A percentile compares a stretch with the other conserved stretches of the same genome.
phyloP scores from a whole-genome alignment of 2,888 invertebrate genomes.

The Cheilosia pagana region DNA sequence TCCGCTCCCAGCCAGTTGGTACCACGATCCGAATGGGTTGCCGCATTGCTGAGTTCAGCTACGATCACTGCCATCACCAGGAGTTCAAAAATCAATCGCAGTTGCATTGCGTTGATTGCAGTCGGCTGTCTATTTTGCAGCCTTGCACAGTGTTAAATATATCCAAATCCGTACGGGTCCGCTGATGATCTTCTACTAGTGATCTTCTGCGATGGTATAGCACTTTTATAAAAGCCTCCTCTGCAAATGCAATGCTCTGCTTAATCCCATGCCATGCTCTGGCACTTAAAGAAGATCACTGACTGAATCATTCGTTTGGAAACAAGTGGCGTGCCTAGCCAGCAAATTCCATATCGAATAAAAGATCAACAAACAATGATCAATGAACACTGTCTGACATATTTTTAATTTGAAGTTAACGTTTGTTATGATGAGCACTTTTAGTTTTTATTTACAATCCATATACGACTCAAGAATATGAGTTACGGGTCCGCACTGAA shows the following conservation, averaged over 20 bases:
- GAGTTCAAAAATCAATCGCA: conserved; percentile 70
- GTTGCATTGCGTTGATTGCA: conserved; percentile 65
- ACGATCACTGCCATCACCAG: conserved; percentile 62
- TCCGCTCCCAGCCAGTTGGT: conserved; percentile 84
- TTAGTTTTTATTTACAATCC: conserved; percentile 56
- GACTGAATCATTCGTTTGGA: conserved; percentile 80
- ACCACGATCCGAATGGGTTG: conserved; percentile 40
- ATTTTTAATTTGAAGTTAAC: conserved; percentile 38
- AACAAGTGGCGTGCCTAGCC: conserved; percentile 80
- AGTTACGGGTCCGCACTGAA: conserved; percentile 41
- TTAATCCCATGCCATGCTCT: conserved; percentile 67
- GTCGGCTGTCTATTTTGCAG: conserved; percentile 4
- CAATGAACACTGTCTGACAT: conserved; percentile 38
- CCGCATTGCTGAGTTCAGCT: conserved; percentile 54
- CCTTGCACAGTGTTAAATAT: conserved; percentile 36
- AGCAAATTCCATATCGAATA: conserved; percentile 61
- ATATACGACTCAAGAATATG: neutral
- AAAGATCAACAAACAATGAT: conserved; percentile 41
- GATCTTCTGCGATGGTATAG: conserved; percentile 77
- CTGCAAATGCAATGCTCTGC: conserved; percentile 72
- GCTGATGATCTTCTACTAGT: conserved; percentile 75
- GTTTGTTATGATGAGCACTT: conserved; percentile 48
- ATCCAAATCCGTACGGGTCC: conserved; percentile 62
- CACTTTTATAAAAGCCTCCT: conserved; percentile 81
- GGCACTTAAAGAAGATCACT: conserved; percentile 51